Evolutionary conservation across 2,888 invertebrate genomes (phyloP).

Genomic region (Fragum sueziense): DNA sequence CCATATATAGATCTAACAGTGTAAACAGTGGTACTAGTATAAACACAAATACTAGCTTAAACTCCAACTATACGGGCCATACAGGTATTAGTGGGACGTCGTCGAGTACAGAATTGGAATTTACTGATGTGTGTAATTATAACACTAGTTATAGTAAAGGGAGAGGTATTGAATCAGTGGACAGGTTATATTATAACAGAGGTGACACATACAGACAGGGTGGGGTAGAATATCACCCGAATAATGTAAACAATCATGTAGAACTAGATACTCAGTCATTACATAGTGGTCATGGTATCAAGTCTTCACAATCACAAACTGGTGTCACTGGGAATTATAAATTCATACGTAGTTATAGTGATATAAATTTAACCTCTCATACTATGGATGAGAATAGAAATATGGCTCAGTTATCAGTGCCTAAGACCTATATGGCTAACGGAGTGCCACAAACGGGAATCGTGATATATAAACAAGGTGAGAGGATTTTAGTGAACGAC

Average conservation of each 20-base stretch:
- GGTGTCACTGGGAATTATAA: slow-evolving; percentile 23
- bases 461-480: slow-evolving; percentile 58
- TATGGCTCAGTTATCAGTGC: slow-evolving; percentile 21
- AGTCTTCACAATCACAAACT: slow-evolving; percentile 8
- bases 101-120: slow-evolving; percentile 54
- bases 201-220: slow-evolving; percentile 43
- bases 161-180: slow-evolving; percentile 42
- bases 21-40: slow-evolving; percentile 44
- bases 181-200: slow-evolving; percentile 42
- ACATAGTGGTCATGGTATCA: slow-evolving; percentile 19
- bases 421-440: slow-evolving; percentile 43
- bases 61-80: slow-evolving; percentile 39
- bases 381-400: slow-evolving; percentile 51
- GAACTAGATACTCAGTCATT: slow-evolving; percentile 32
- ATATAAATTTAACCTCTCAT: slow-evolving; percentile 49
- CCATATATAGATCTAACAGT: slow-evolving; percentile 54
- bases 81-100: slow-evolving; percentile 34
- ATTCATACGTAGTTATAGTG: slow-evolving; percentile 54
- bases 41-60: slow-evolving; percentile 45
- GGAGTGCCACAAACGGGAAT: slow-evolving; percentile 53
- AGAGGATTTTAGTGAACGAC: slow-evolving; percentile 65
- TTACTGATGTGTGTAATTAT: slow-evolving; percentile 62
- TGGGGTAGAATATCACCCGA: slow-evolving; percentile 27
- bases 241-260: slow-evolving; percentile 18
- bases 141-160: slow-evolving; percentile 33